A percentile compares a stretch with the other conserved stretches of the same genome.
phyloP scores from a whole-genome alignment of 2,888 invertebrate genomes.

The Latrodectus elegans region DNA sequence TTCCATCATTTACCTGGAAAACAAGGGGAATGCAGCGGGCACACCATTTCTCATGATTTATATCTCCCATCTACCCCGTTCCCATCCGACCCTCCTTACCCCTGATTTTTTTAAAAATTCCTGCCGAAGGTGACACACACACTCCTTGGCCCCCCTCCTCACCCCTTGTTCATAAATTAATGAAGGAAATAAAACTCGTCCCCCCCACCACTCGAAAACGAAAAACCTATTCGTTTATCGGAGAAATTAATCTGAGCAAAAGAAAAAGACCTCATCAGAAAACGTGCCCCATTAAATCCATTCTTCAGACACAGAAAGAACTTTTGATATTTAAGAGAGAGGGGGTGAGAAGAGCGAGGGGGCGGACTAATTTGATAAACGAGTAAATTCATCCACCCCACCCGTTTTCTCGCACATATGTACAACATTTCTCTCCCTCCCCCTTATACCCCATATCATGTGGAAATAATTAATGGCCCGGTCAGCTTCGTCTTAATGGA shows the following conservation, averaged over 20 bases:
- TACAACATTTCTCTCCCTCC: constrained; percentile 38
- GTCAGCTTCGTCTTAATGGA: constrained; percentile 66
- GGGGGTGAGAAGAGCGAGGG: constrained; percentile 1
- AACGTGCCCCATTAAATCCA: constrained; percentile 67
- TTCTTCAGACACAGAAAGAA: constrained; percentile 60
- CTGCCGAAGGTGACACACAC: constrained; percentile 24
- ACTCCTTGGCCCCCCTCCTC: constrained; percentile 9
- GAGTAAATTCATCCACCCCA: constrained; percentile 53
- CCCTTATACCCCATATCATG: constrained; percentile 50
- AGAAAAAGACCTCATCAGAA: constrained; percentile 64
- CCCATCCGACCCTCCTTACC: not conserved
- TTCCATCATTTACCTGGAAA: constrained; percentile 41
- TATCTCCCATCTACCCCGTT: constrained; percentile 14
- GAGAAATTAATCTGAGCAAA: constrained; percentile 62
- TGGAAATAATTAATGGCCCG: constrained; percentile 68
- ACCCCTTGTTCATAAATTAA: constrained; percentile 24
- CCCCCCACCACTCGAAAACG: not conserved
- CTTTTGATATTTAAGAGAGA: constrained; percentile 67
- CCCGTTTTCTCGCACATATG: constrained; percentile 26
- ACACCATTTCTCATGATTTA: constrained; percentile 56
- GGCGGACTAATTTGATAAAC: constrained; percentile 67
- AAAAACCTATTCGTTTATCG: constrained; percentile 64
- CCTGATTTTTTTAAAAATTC: constrained; percentile 19
- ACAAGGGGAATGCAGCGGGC: constrained; percentile 8
- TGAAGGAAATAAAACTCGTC: constrained; percentile 24